Evolutionary conservation across 1,140 invertebrate genomes (phyloP).

Genomic region (Sycophila sp.): DNA sequence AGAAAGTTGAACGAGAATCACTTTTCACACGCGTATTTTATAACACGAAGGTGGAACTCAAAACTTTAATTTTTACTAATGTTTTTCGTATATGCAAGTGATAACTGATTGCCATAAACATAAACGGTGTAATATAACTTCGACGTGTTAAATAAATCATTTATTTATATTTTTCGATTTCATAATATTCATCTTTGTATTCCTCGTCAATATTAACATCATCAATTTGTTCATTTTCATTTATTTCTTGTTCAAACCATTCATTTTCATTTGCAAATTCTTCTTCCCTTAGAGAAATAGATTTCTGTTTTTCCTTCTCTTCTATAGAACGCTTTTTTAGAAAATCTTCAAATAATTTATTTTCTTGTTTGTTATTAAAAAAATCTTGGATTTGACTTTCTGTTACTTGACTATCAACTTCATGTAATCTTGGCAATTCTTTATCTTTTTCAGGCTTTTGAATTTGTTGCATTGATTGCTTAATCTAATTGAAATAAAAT

Average conservation of each 20-base stretch:
- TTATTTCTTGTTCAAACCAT: neutral
- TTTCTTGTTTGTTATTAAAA: constrained; percentile 31
- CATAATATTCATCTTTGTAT: neutral
- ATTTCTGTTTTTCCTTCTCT: neutral
- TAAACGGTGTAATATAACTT: too few species aligned
- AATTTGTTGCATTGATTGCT: constrained; percentile 40
- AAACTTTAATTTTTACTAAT: too few species aligned
- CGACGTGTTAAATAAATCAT: too few species aligned
- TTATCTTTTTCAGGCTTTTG: constrained; percentile 1
- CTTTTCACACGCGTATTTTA: too few species aligned
- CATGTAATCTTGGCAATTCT: neutral
- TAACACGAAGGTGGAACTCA: too few species aligned
- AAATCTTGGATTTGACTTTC: neutral
- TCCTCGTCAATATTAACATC: constrained; percentile 2
- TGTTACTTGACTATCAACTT: constrained; percentile 2
- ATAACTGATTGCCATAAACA: too few species aligned
- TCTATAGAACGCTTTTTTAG: constrained; percentile 23
- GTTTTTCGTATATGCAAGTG: too few species aligned
- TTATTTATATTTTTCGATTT: neutral
- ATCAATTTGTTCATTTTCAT: neutral
- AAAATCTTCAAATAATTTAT: constrained; percentile 44
- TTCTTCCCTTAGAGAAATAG: neutral
- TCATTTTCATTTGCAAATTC: neutral
- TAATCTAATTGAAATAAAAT: constrained; percentile 43
- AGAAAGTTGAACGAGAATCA: too few species aligned